These are phyloP conservation scores for Platorchestia sp. DNA, from an alignment of 1,140 invertebrate species.

Conservation along the genomic window DNA sequence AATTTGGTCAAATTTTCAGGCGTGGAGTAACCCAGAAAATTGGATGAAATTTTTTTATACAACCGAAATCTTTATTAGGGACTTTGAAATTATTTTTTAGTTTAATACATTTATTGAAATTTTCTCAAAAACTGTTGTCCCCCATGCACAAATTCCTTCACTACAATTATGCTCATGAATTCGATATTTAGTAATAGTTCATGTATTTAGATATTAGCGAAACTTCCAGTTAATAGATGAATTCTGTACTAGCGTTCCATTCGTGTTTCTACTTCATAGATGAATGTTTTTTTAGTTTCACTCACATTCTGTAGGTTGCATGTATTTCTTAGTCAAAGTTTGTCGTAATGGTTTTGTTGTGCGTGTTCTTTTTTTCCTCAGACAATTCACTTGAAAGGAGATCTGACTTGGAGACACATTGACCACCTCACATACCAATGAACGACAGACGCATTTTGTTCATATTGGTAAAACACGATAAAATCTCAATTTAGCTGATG, in stretches of 20 bases:
- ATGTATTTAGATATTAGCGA: not conserved
- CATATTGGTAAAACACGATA: no score
- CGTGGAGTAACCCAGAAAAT: not conserved
- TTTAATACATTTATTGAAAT: not conserved
- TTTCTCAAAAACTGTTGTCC: not conserved
- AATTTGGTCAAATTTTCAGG: not conserved
- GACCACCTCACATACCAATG: no score
- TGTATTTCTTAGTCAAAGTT: not conserved
- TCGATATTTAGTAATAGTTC: not conserved
- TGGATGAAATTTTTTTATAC: not conserved
- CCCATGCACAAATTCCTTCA: not conserved
- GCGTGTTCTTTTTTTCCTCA: not conserved
- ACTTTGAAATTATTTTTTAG: not conserved
- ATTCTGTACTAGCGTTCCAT: not conserved
- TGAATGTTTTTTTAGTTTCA: not conserved
- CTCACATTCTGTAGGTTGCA: not conserved
- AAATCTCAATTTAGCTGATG: no score
- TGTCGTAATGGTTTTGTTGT: not conserved
- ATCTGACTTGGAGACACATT: not conserved
- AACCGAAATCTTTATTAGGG: not conserved
- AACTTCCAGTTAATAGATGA: not conserved
- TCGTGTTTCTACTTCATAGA: not conserved
- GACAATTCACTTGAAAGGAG: not conserved
- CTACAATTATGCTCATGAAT: not conserved
- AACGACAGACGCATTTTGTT: no score